Percentiles rank a stretch among this genome's conserved stretches.
Conservation (phyloP, 35 echinoderm and acorn worm genomes). For the Anneissia japonica region DNA sequence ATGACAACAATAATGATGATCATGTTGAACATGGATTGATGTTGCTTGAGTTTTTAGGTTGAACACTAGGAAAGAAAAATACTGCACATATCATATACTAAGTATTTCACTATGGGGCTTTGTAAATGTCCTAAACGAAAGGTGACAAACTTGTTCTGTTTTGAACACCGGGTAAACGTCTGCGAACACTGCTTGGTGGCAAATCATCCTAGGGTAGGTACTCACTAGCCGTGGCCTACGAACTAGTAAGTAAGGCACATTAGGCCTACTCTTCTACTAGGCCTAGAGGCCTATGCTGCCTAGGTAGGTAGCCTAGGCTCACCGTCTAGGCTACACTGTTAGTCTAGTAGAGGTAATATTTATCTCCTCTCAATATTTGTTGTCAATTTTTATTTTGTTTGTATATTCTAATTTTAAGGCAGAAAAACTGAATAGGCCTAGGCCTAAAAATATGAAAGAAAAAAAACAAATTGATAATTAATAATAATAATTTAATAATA, state of each 20-base stretch:
- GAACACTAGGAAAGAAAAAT: too few relatives aligned
- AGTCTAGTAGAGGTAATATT: too few relatives aligned
- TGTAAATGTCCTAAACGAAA: constrained; percentile 95
- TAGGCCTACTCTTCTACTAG: too few relatives aligned
- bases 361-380: too few relatives aligned
- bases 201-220: constrained; percentile 92
- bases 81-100: too few relatives aligned
- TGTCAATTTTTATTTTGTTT: too few relatives aligned
- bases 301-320: background rate
- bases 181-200: constrained; percentile 96
- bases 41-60: background rate
- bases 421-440: too few relatives aligned
- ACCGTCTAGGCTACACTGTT: background rate
- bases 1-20: background rate
- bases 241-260: background rate
- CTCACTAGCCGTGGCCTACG: background rate
- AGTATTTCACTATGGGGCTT: constrained; percentile 59
- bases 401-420: too few relatives aligned
- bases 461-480: too few relatives aligned
- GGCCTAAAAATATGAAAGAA: too few relatives aligned
- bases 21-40: background rate
- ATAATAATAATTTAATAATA: too few relatives aligned
- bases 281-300: background rate
- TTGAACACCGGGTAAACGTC: constrained; percentile 97
- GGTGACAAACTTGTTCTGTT: constrained; percentile 95